Conservation (phyloP, 2,888 invertebrate genomes). For the Caenorhabditis sp. region DNA sequence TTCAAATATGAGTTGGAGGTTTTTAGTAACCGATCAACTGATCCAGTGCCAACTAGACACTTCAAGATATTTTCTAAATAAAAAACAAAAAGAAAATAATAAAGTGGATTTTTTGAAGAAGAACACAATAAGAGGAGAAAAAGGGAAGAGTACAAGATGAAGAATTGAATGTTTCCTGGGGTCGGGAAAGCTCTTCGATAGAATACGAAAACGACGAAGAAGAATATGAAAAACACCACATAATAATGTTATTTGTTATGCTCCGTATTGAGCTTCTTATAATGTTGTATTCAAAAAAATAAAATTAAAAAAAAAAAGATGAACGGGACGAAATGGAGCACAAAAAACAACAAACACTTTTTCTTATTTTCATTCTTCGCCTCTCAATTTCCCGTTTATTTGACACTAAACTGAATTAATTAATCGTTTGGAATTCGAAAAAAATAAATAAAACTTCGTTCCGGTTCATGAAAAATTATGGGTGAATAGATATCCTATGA, state of each 20-base stretch:
- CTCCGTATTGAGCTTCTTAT: not conserved
- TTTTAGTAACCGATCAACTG: too few species aligned
- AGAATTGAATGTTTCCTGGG: not conserved
- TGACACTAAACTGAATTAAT: too few species aligned
- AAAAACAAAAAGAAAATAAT: not conserved
- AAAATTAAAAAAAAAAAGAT: not conserved
- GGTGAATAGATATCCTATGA: too few species aligned
- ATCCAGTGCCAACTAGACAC: too few species aligned
- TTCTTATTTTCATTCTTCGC: too few species aligned
- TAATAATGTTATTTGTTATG: not conserved
- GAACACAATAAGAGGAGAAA: not conserved
- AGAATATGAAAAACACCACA: constrained; percentile 1
- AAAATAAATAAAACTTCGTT: too few species aligned
- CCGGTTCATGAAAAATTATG: too few species aligned
- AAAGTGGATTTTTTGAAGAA: not conserved
- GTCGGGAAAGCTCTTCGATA: not conserved
- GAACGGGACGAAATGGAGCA: not conserved
- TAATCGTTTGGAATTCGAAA: too few species aligned
- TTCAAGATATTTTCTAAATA: not conserved
- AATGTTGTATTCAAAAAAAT: not conserved
- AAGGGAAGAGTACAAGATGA: constrained; percentile 19
- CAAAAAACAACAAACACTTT: not conserved
- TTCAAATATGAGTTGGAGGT: too few species aligned
- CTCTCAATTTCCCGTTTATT: too few species aligned
- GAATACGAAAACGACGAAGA: constrained; percentile 5